These are phyloP conservation scores for Marmota flaviventris DNA, from an alignment of 2,113 vertebrate genomes.

Conservation along the genomic window DNA sequence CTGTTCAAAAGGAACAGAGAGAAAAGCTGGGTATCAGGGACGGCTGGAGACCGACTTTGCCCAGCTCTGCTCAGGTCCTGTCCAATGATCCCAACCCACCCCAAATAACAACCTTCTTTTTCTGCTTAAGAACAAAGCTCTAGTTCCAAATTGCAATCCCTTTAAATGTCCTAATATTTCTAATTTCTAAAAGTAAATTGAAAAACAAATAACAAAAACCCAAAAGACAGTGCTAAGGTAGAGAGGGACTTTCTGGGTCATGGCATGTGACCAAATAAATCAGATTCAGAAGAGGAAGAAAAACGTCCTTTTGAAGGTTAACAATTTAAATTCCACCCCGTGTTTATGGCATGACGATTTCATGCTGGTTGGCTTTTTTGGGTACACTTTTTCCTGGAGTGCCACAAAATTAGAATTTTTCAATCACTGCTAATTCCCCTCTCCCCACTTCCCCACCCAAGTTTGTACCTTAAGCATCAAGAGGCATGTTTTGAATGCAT, in stretches of 20 bases:
- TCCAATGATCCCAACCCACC: not conserved
- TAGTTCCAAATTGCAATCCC: not conserved
- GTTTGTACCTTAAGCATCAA: slow-evolving; percentile 83
- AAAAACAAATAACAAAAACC: not conserved
- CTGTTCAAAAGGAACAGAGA: not conserved
- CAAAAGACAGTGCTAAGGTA: not conserved
- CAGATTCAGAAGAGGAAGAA: slow-evolving; percentile 69
- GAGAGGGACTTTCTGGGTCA: slow-evolving; percentile 69
- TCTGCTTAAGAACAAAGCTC: not conserved
- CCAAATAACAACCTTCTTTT: not conserved
- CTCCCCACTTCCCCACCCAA: slow-evolving; percentile 78
- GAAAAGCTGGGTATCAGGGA: not conserved
- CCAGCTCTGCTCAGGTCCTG: not conserved
- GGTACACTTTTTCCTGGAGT: slow-evolving; percentile 78
- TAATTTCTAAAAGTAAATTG: slow-evolving; percentile 35
- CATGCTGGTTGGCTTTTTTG: slow-evolving; percentile 80
- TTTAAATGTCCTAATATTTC: not conserved
- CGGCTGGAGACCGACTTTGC: not conserved
- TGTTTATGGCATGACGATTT: slow-evolving; percentile 72
- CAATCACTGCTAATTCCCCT: slow-evolving; percentile 80
- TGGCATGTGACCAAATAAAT: slow-evolving; percentile 66
- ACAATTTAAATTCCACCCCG: slow-evolving; percentile 71
- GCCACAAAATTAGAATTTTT: slow-evolving; percentile 84
- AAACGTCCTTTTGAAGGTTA: slow-evolving; percentile 70
- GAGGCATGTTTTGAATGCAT: slow-evolving; percentile 83